Percentiles rank a stretch among this genome's conserved stretches.
Conservation (phyloP, 1,140 invertebrate species). For the Orius insidiosus region DNA sequence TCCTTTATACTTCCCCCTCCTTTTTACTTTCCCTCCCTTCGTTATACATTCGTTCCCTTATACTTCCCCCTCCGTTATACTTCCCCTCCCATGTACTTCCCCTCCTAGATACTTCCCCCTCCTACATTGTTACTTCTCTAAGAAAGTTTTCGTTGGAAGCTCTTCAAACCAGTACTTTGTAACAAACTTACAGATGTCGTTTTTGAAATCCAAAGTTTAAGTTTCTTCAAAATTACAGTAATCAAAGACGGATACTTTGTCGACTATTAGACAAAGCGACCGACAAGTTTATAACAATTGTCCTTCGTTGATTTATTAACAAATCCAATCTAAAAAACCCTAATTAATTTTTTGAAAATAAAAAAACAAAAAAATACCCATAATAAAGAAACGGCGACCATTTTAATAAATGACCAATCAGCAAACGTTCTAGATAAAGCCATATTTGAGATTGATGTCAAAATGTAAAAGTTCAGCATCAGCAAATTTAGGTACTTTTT, state of each 20-base stretch:
- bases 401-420: conserved; percentile 49
- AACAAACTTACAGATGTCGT: conserved; percentile 36
- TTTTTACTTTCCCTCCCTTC: too few species aligned
- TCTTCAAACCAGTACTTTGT: too few species aligned
- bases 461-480: conserved; percentile 64
- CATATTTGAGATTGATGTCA: conserved; percentile 70
- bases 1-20: too few species aligned
- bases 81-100: too few species aligned
- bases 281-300: conserved; percentile 53
- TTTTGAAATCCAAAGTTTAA: conserved; percentile 43
- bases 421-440: conserved; percentile 39
- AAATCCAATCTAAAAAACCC: conserved; percentile 48
- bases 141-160: too few species aligned
- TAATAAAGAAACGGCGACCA: conserved; percentile 44
- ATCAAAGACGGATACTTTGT: conserved; percentile 50
- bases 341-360: conserved; percentile 5
- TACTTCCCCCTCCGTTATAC: too few species aligned
- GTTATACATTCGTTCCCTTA: too few species aligned
- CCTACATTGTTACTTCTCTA: too few species aligned
- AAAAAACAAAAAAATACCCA: conserved; percentile 29
- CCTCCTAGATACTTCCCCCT: too few species aligned
- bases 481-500: conserved; percentile 38
- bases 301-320: conserved; percentile 51
- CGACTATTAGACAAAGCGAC: conserved; percentile 44
- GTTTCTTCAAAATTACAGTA: conserved; percentile 42